Percentiles rank a stretch among this genome's conserved stretches.
Evolutionary conservation across 2,888 invertebrate genomes (phyloP).

Genomic region (Ischnura elegans): DNA sequence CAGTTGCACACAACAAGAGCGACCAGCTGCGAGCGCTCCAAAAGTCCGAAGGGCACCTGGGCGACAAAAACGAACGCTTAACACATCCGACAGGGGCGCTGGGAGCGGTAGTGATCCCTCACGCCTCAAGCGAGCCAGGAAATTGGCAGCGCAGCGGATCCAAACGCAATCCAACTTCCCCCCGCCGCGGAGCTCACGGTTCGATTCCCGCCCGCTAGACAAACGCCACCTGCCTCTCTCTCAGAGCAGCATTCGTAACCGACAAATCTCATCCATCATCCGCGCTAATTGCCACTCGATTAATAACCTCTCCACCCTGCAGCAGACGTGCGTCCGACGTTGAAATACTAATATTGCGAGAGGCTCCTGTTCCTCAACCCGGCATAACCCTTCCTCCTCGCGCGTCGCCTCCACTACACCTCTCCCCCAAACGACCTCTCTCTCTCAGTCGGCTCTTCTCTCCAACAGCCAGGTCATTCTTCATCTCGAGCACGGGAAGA

Average conservation of each 20-base stretch:
- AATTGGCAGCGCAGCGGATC: background rate
- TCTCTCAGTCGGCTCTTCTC: background rate
- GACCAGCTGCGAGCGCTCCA: background rate
- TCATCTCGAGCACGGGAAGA: background rate
- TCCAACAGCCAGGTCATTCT: background rate
- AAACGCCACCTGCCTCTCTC: background rate
- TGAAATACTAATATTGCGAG: constrained; percentile 36
- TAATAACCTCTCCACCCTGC: constrained; percentile 17
- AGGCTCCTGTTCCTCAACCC: background rate
- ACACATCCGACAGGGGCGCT: background rate
- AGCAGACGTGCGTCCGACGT: constrained; percentile 34
- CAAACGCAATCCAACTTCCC: background rate
- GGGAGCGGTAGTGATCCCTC: background rate
- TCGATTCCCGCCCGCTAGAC: background rate
- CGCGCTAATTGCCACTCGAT: constrained; percentile 22
- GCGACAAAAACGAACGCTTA: background rate
- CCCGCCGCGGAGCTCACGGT: background rate
- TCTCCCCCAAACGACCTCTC: background rate
- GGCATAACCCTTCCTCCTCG: too few relatives aligned
- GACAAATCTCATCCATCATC: constrained; percentile 24
- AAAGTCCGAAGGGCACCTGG: background rate
- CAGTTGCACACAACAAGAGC: background rate
- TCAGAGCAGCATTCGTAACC: background rate
- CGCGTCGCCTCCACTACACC: background rate
- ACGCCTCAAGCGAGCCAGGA: background rate